Evolutionary conservation across 2,113 vertebrate genomes (phyloP).

Genomic region (Campylomormyrus tamandua): DNA sequence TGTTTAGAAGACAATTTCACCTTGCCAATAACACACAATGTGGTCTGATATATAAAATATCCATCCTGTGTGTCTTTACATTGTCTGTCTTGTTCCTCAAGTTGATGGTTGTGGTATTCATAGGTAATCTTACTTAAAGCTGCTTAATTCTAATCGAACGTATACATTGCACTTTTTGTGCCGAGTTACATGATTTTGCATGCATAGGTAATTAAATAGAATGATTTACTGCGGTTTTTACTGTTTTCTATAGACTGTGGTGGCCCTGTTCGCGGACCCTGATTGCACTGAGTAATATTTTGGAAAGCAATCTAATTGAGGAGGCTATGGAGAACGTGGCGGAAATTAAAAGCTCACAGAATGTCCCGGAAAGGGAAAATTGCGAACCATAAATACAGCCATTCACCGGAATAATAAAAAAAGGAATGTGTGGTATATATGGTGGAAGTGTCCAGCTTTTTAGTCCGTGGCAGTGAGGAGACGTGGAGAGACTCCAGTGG

Average conservation of each 20-base stretch:
- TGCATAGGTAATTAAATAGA: neutral
- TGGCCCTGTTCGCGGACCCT: slow-evolving; percentile 31
- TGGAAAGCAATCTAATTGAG: slow-evolving; percentile 26
- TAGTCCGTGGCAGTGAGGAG: neutral
- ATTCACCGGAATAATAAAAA: neutral
- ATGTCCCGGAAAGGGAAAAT: neutral
- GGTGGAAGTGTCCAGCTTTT: neutral
- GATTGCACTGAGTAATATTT: slow-evolving; percentile 21
- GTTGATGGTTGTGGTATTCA: neutral
- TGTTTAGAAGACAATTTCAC: neutral
- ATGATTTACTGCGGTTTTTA: neutral
- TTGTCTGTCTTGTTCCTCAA: neutral
- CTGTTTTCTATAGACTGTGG: slow-evolving; percentile 44
- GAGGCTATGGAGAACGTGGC: neutral
- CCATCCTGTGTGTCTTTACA: neutral
- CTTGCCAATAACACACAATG: neutral
- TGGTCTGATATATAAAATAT: neutral
- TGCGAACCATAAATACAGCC: neutral
- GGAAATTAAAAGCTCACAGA: neutral
- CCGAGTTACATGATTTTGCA: neutral
- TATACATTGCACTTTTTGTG: neutral
- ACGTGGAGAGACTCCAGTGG: neutral
- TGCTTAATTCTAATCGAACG: neutral
- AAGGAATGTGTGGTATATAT: neutral
- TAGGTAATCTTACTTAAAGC: neutral